Evolutionary conservation across 2,797 vertebrate genomes (phyloP).

Genomic region (Gadopsis marmoratus): DNA sequence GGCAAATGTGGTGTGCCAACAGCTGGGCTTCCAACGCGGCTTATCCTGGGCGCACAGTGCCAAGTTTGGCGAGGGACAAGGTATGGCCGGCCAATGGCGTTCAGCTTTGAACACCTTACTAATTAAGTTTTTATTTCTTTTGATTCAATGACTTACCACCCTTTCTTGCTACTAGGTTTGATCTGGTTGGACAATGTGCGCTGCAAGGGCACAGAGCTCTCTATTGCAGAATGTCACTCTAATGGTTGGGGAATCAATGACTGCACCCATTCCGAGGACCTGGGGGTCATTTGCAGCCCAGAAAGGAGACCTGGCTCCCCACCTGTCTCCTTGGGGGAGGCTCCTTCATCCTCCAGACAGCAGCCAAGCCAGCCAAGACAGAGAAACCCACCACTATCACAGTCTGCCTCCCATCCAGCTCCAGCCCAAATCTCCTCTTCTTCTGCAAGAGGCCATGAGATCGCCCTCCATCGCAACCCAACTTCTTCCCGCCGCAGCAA

Average conservation of each 20-base stretch:
- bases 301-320: conserved; percentile 62
- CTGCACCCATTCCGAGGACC: conserved; percentile 93
- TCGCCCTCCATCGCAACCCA: conserved; percentile 79
- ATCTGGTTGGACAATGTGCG: conserved; percentile 97
- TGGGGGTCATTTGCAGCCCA: conserved; percentile 90
- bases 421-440: conserved; percentile 22
- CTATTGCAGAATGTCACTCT: conserved; percentile 89
- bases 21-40: conserved; percentile 90
- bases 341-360: conserved; percentile 41
- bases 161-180: conserved; percentile 80
- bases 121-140: neutral
- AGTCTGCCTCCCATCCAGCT: conserved; percentile 32
- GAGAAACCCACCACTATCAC: conserved; percentile 37
- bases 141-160: neutral
- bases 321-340: conserved; percentile 42
- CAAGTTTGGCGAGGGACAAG: conserved; percentile 92
- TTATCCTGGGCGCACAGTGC: conserved; percentile 97
- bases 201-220: conserved; percentile 89
- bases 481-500: conserved; percentile 55
- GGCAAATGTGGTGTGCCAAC: conserved; percentile 89
- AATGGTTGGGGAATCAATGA: conserved; percentile 96
- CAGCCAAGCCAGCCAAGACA: conserved; percentile 57
- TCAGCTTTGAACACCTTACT: neutral
- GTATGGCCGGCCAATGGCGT: conserved; percentile 70
- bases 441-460: conserved; percentile 82